phyloP scores from a whole-genome alignment of 2,888 invertebrate species.

The Hylaea fasciaria region DNA sequence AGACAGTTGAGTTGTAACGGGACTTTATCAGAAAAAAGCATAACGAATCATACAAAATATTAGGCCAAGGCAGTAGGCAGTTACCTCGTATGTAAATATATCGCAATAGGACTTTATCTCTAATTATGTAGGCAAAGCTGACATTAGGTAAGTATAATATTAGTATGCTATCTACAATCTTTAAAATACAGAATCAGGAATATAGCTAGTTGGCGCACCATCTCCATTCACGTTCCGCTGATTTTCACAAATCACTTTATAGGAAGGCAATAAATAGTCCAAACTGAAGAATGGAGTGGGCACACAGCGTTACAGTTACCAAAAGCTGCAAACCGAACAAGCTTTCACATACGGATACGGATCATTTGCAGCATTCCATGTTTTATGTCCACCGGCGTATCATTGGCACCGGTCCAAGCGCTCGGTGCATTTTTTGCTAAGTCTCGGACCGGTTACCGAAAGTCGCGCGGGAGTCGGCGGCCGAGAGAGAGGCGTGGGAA shows the following conservation, averaged over 20 bases:
- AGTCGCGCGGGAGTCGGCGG: conserved; percentile 57
- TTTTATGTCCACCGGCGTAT: conserved; percentile 57
- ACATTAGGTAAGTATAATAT: too few species aligned
- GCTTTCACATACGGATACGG: conserved; percentile 43
- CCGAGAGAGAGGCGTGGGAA: conserved; percentile 75
- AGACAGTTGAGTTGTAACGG: not conserved
- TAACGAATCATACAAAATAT: too few species aligned
- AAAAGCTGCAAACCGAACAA: conserved; percentile 29
- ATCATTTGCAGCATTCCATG: conserved; percentile 53
- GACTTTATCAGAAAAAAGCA: too few species aligned
- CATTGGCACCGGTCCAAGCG: conserved; percentile 56
- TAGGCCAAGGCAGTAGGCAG: too few species aligned
- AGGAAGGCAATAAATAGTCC: not conserved
- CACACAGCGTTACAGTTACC: conserved; percentile 8
- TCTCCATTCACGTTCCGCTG: too few species aligned
- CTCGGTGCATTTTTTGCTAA: conserved; percentile 67
- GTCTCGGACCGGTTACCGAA: conserved; percentile 67
- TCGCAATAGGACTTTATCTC: too few species aligned
- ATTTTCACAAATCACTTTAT: too few species aligned
- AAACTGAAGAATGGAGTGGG: not conserved
- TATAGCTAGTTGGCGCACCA: too few species aligned
- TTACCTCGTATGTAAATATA: too few species aligned
- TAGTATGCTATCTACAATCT: too few species aligned
- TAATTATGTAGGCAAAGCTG: too few species aligned
- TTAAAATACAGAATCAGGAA: too few species aligned